A percentile compares a stretch with the other conserved stretches of the same genome.
Evolutionary conservation across 2,888 invertebrate species (phyloP).

Genomic region (Archaeoteleia sp.): DNA sequence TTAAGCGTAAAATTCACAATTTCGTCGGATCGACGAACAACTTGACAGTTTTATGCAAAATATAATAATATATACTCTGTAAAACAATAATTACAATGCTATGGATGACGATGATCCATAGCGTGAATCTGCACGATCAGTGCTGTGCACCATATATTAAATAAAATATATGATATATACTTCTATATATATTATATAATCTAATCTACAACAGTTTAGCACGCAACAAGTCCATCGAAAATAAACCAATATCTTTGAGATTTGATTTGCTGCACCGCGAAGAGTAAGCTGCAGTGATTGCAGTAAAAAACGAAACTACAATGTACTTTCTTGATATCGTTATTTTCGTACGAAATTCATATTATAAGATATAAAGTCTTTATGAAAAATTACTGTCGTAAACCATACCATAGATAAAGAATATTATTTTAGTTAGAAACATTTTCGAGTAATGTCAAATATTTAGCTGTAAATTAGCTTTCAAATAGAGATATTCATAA

Average conservation of each 20-base stretch:
- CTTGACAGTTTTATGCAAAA: constrained; percentile 49
- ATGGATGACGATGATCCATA: constrained; percentile 12
- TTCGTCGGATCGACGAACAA: constrained; percentile 44
- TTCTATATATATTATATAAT: constrained; percentile 18
- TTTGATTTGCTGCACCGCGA: constrained; percentile 12
- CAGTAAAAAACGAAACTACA: constrained; percentile 41
- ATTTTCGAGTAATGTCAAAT: too few relatives aligned
- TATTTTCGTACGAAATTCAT: constrained; percentile 28
- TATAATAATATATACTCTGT: constrained; percentile 43
- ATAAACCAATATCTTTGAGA: constrained; percentile 18
- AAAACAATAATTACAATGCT: constrained; percentile 35
- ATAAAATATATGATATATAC: constrained; percentile 21
- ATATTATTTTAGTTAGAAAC: too few relatives aligned
- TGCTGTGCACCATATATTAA: constrained; percentile 24
- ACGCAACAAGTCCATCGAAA: constrained; percentile 25
- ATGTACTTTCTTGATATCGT: constrained; percentile 44
- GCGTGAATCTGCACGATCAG: constrained; percentile 23
- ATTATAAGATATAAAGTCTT: constrained; percentile 19
- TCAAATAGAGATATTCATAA: not conserved
- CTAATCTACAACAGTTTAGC: constrained; percentile 33
- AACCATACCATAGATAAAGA: not conserved
- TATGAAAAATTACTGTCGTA: not conserved
- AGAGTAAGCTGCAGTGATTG: constrained; percentile 17
- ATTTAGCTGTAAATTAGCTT: too few relatives aligned
- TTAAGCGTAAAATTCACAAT: constrained; percentile 49